A percentile compares a stretch with the other conserved stretches of the same genome.
Conservation (phyloP, 2,113 vertebrate genomes). For the Mastomys coucha region DNA sequence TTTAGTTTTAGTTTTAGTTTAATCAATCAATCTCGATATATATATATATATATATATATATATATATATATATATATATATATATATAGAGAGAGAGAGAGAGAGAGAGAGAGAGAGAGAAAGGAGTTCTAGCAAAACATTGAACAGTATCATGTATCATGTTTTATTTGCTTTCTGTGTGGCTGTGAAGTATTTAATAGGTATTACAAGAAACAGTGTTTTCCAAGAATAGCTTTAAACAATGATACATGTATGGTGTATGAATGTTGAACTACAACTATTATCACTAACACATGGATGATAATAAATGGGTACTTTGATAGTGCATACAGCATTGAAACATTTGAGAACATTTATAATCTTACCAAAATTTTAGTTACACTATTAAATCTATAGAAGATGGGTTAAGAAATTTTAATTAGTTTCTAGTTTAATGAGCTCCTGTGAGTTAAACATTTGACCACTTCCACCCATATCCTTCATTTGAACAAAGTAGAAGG, state of each 20-base stretch:
- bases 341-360: neutral
- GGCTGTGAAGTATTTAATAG: neutral
- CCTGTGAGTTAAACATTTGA: neutral
- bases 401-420: neutral
- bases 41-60: neutral
- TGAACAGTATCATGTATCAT: fast-evolving
- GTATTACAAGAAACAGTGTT: neutral
- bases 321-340: neutral
- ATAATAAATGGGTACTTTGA: neutral
- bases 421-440: neutral
- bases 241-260: neutral
- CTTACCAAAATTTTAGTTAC: neutral
- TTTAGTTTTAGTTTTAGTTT: neutral
- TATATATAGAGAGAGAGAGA: no score
- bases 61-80: no score
- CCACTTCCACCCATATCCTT: neutral
- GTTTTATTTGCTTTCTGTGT: neutral
- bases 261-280: neutral
- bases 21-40: neutral
- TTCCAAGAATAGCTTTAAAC: neutral
- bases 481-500: neutral
- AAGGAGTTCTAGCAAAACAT: neutral
- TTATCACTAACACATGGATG: neutral
- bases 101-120: no score
- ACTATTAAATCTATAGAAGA: neutral